These are phyloP conservation scores for Dendrolimus pini DNA, from an alignment of 2,888 invertebrate genomes.

Conservation along the genomic window DNA sequence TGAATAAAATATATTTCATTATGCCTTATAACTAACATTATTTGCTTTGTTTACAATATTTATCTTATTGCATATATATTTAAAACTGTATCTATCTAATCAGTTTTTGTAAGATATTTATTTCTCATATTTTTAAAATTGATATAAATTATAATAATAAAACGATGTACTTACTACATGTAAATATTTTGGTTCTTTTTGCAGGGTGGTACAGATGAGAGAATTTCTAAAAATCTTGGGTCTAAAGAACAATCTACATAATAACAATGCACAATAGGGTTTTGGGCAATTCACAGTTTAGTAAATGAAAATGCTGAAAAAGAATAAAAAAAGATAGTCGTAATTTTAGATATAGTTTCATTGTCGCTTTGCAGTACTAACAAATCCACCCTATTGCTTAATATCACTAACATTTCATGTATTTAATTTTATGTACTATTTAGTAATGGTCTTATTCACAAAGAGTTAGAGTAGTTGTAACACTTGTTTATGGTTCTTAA, in stretches of 20 bases:
- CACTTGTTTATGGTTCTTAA: too few relatives aligned
- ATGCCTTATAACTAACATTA: too few relatives aligned
- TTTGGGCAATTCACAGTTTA: conserved; percentile 4
- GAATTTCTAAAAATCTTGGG: conserved; percentile 13
- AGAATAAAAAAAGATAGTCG: conserved; percentile 14
- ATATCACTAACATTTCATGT: conserved; percentile 4
- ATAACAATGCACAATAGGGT: conserved; percentile 9
- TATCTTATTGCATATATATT: too few relatives aligned
- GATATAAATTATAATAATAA: too few relatives aligned
- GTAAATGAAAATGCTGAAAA: conserved; percentile 9
- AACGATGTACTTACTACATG: too few relatives aligned
- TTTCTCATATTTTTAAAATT: too few relatives aligned
- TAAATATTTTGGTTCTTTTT: conserved; percentile 36
- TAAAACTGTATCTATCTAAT: too few relatives aligned
- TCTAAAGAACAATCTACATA: conserved; percentile 5
- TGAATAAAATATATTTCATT: too few relatives aligned
- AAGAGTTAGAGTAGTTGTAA: neutral
- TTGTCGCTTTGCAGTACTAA: conserved; percentile 54
- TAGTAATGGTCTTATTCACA: neutral
- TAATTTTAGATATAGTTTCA: conserved; percentile 18
- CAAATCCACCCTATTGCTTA: conserved; percentile 16
- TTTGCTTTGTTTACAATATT: too few relatives aligned
- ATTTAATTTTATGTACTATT: neutral
- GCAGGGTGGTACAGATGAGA: conserved; percentile 63
- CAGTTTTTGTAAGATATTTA: too few relatives aligned